Conservation (phyloP, 2,888 invertebrate species). For the Eumacrocentrus americanus region DNA sequence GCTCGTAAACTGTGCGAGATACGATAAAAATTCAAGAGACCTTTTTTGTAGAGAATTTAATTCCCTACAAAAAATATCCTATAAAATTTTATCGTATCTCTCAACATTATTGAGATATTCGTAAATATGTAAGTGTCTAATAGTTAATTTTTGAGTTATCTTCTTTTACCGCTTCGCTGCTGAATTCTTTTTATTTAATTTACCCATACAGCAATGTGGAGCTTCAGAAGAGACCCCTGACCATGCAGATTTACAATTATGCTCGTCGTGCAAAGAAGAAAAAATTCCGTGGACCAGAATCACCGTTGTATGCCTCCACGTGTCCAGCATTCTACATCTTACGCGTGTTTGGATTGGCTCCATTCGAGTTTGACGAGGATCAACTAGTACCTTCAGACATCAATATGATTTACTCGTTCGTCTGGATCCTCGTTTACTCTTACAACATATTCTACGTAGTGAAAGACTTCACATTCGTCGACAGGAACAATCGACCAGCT, state of each 20-base stretch:
- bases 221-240: neutral
- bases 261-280: conserved; percentile 3
- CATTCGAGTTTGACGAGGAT: conserved; percentile 48
- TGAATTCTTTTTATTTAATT: too few species aligned
- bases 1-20: too few species aligned
- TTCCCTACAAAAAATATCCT: too few species aligned
- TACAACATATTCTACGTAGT: conserved; percentile 37
- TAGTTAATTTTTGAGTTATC: too few species aligned
- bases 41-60: too few species aligned
- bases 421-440: conserved; percentile 33
- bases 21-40: too few species aligned
- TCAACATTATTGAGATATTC: too few species aligned
- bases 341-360: conserved; percentile 53
- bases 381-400: conserved; percentile 40
- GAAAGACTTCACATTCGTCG: conserved; percentile 16
- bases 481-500: conserved; percentile 29
- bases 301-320: conserved; percentile 48
- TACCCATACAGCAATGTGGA: neutral
- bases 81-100: too few species aligned
- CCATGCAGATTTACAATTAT: neutral
- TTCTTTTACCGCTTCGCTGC: too few species aligned
- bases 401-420: conserved; percentile 36
- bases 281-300: conserved; percentile 43
- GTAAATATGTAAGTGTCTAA: too few species aligned
- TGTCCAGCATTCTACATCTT: conserved; percentile 47